Evolutionary conservation across 2,113 vertebrate species (phyloP).

Genomic region (Psophia crepitans): DNA sequence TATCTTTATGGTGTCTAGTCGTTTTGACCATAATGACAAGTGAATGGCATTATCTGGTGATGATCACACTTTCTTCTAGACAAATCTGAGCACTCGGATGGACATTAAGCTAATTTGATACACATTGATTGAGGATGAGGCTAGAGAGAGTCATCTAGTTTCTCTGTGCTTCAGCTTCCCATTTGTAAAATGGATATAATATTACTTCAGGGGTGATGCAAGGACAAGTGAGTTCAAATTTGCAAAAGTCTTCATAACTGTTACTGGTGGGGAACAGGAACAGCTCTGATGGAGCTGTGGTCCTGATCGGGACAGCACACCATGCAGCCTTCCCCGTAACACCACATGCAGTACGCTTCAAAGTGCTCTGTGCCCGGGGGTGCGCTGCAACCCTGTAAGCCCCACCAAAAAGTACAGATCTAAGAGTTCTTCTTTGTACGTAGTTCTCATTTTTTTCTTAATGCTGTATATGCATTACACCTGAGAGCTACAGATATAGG

Average conservation of each 20-base stretch:
- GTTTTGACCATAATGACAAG: not conserved
- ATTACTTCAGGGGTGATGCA: conserved; percentile 24
- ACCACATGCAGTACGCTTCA: not conserved
- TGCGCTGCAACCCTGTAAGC: not conserved
- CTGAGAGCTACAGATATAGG: not conserved
- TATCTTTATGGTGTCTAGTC: not conserved
- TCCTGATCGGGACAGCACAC: not conserved
- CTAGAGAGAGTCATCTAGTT: not conserved
- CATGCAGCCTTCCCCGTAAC: not conserved
- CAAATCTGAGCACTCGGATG: conserved; percentile 1
- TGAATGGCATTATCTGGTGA: conserved; percentile 27
- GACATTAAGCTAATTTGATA: conserved; percentile 59
- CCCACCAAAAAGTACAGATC: not conserved
- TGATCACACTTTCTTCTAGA: conserved; percentile 43
- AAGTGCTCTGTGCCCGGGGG: not conserved
- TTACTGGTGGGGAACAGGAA: not conserved
- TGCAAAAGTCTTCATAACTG: not conserved
- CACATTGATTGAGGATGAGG: conserved; percentile 40
- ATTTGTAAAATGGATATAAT: conserved; percentile 44
- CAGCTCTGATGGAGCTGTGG: not conserved
- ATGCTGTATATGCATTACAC: not conserved
- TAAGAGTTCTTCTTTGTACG: not conserved
- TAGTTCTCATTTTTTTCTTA: not conserved
- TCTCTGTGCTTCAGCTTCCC: not conserved
- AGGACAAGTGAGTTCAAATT: conserved; percentile 5